These are phyloP conservation scores for Cheilosia soror DNA, from an alignment of 2,888 invertebrate genomes.

Conservation along the genomic window DNA sequence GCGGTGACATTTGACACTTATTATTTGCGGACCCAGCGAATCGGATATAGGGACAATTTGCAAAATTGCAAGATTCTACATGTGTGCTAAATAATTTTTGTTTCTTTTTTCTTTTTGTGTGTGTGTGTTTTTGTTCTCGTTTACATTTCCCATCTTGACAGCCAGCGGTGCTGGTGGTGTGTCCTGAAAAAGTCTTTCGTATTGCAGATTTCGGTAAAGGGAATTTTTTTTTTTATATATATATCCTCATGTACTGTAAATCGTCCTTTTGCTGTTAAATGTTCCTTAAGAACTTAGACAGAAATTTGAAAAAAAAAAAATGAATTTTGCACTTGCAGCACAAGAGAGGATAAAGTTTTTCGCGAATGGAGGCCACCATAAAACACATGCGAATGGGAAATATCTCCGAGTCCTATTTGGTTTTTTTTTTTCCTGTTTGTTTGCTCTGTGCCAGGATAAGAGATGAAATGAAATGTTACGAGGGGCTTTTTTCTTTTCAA, in stretches of 20 bases:
- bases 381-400: constrained; percentile 46
- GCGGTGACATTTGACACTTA: constrained; percentile 73
- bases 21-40: constrained; percentile 70
- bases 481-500: constrained; percentile 18
- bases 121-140: constrained; percentile 1
- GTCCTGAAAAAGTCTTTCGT: constrained; percentile 9
- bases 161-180: constrained; percentile 2
- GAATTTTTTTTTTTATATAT: not conserved
- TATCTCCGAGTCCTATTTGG: not conserved
- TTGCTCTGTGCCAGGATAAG: constrained; percentile 16
- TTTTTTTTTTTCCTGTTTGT: not conserved
- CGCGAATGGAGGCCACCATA: constrained; percentile 35
- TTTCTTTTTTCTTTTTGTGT: constrained; percentile 26
- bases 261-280: not conserved
- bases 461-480: constrained; percentile 34
- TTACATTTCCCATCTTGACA: constrained; percentile 23
- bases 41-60: constrained; percentile 70
- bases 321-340: constrained; percentile 41
- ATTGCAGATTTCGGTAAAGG: constrained; percentile 50
- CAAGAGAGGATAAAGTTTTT: constrained; percentile 61
- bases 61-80: constrained; percentile 64
- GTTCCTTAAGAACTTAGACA: constrained; percentile 32
- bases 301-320: constrained; percentile 36
- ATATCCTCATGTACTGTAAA: not conserved
- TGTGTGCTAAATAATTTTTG: constrained; percentile 52